These are phyloP conservation scores for Myopa testacea DNA, from an alignment of 2,888 invertebrate species.

Conservation along the genomic window DNA sequence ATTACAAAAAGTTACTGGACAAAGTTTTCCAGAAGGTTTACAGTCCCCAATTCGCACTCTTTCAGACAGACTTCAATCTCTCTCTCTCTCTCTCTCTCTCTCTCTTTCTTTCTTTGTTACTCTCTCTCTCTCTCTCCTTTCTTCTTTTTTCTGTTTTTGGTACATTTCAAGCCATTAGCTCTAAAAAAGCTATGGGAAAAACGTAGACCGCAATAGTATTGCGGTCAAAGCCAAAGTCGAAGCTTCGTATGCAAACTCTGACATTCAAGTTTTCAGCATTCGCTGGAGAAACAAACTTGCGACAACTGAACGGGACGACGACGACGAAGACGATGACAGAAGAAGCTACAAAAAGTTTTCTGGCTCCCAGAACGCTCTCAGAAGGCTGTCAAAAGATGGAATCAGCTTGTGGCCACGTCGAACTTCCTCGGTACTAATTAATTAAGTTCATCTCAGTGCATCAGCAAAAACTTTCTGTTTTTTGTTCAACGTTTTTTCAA, in stretches of 20 bases:
- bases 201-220: constrained; percentile 30
- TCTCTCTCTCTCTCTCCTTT: background rate
- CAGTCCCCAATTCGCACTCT: background rate
- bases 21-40: constrained; percentile 7
- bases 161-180: constrained; percentile 20
- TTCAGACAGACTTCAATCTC: background rate
- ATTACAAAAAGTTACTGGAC: constrained; percentile 22
- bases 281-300: background rate
- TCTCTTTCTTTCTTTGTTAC: background rate
- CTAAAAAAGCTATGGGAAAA: background rate
- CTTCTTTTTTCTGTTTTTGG: background rate
- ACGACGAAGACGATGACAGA: background rate
- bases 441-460: constrained; percentile 49
- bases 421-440: constrained; percentile 47
- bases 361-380: too few species aligned
- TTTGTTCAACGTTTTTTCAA: background rate
- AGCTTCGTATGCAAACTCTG: constrained; percentile 12
- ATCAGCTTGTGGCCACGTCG: constrained; percentile 25
- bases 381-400: background rate
- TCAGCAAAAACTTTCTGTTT: constrained; percentile 22
- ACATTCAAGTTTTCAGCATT: constrained; percentile 17
- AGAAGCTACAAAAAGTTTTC: constrained; percentile 6
- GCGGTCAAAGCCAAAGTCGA: constrained; percentile 21
- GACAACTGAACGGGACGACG: background rate
- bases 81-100: background rate